These are phyloP conservation scores for Anthophora plumipes DNA, from an alignment of 2,888 invertebrate species.

Conservation along the genomic window DNA sequence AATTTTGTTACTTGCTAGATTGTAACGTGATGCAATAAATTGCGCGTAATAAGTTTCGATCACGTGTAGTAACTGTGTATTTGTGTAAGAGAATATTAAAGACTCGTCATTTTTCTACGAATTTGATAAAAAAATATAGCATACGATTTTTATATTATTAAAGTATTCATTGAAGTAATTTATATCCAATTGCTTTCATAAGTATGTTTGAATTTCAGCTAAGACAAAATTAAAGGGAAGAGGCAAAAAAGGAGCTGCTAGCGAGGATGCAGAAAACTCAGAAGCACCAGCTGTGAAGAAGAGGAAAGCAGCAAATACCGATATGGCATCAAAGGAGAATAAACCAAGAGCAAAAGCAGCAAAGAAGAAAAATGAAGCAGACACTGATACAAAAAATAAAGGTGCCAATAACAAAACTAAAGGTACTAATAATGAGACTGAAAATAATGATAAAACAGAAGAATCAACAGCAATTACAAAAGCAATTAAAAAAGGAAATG, in stretches of 20 bases:
- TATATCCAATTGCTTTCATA: not conserved
- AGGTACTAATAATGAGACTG: not conserved
- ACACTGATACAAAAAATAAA: conserved; percentile 23
- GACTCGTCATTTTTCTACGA: not conserved
- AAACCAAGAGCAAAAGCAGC: conserved; percentile 47
- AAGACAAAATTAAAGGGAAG: conserved; percentile 55
- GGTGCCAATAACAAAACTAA: not conserved
- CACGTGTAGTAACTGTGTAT: not conserved
- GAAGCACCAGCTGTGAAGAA: conserved; percentile 41
- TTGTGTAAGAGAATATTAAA: not conserved
- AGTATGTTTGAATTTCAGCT: conserved; percentile 38
- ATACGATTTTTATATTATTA: not conserved
- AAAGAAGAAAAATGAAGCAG: conserved; percentile 27
- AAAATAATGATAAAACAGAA: conserved; percentile 16
- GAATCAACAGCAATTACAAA: not conserved
- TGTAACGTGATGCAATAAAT: not conserved
- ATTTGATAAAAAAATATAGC: not conserved
- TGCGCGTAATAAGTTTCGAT: not conserved
- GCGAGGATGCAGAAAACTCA: conserved; percentile 14
- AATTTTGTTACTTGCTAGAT: not conserved
- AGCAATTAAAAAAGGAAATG: not conserved
- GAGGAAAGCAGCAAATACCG: conserved; percentile 20
- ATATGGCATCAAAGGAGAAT: conserved; percentile 31
- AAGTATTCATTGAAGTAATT: not conserved
- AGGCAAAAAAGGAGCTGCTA: conserved; percentile 36